phyloP scores from a whole-genome alignment of 2,113 vertebrate genomes.

The Dasyprocta punctata region DNA sequence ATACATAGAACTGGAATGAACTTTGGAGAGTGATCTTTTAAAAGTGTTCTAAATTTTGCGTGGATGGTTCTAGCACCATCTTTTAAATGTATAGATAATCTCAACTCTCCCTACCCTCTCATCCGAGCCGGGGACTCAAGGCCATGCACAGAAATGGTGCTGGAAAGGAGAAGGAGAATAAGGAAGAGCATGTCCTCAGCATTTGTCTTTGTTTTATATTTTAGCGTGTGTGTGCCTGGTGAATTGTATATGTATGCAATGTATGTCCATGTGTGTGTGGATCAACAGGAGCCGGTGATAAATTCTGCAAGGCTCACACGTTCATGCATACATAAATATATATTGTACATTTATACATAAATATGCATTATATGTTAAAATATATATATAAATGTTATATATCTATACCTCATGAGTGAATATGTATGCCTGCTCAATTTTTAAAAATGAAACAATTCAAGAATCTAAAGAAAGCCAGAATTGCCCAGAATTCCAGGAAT shows the following conservation, averaged over 20 bases:
- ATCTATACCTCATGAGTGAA: background rate
- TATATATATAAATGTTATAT: background rate
- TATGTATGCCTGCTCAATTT: slow-evolving; percentile 12
- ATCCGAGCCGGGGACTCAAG: background rate
- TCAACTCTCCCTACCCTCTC: background rate
- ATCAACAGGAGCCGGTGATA: background rate
- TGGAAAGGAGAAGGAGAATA: slow-evolving; percentile 98
- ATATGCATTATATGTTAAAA: background rate
- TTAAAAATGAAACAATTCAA: background rate
- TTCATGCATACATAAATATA: background rate
- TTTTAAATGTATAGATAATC: background rate
- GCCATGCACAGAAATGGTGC: slow-evolving; percentile 90
- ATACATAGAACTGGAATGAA: background rate
- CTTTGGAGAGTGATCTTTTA: slow-evolving; percentile 32
- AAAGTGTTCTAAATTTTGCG: slow-evolving; percentile 12
- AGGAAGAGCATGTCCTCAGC: slow-evolving; percentile 97
- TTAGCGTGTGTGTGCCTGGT: background rate
- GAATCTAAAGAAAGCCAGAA: background rate
- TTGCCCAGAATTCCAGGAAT: slow-evolving; percentile 37
- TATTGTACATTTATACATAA: background rate
- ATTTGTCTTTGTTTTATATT: background rate
- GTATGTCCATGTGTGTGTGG: background rate
- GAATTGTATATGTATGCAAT: background rate
- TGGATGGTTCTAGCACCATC: background rate
- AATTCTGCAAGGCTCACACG: background rate